Evolutionary conservation across 1,140 invertebrate species (phyloP).

Genomic region (Tigriopus japonicus): DNA sequence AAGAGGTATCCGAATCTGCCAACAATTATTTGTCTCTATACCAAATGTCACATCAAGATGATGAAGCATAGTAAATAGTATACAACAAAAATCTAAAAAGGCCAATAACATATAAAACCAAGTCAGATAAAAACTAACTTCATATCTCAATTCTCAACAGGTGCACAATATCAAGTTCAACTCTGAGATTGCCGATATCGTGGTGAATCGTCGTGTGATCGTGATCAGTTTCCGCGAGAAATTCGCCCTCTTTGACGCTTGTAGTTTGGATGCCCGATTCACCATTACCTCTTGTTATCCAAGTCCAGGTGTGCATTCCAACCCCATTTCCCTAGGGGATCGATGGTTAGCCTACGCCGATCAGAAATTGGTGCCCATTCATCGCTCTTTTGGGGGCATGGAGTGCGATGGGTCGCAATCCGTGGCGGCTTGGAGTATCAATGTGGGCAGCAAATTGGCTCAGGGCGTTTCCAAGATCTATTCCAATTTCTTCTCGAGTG

Average conservation of each 20-base stretch:
- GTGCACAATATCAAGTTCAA: constrained; percentile 80
- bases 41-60: too few species aligned
- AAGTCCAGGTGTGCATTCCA: constrained; percentile 48
- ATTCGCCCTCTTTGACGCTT: constrained; percentile 74
- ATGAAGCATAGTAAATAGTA: too few species aligned
- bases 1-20: too few species aligned
- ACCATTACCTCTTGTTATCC: constrained; percentile 75
- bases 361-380: constrained; percentile 53
- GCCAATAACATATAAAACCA: too few species aligned
- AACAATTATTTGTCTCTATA: too few species aligned
- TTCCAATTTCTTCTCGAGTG: constrained; percentile 7
- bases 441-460: constrained; percentile 14
- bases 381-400: constrained; percentile 31
- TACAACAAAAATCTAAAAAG: too few species aligned
- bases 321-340: constrained; percentile 70
- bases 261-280: constrained; percentile 61
- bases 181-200: constrained; percentile 63
- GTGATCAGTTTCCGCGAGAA: constrained; percentile 38
- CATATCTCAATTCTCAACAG: constrained; percentile 23
- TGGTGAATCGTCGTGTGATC: constrained; percentile 51
- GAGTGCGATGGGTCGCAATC: constrained; percentile 4
- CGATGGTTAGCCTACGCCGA: constrained; percentile 55
- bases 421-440: constrained; percentile 13
- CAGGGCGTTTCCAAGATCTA: constrained; percentile 10
- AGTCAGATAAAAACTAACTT: too few species aligned